Percentiles rank a stretch among this genome's conserved stretches.
These are phyloP conservation scores for Gymnoscopelus microlampas DNA, from an alignment of 2,797 vertebrate species.

Conservation along the genomic window DNA sequence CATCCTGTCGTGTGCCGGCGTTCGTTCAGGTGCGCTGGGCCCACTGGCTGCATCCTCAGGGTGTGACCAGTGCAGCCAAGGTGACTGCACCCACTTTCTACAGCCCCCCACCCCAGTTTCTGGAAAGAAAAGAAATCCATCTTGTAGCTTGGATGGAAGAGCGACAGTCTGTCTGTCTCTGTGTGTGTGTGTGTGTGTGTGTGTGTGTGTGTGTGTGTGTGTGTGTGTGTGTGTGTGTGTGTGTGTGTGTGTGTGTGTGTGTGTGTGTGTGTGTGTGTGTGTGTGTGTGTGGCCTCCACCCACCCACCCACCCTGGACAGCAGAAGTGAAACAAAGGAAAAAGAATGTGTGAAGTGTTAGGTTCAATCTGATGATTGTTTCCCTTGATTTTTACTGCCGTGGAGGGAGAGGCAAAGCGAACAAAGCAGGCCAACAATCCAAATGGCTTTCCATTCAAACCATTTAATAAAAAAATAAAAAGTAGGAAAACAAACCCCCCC, in stretches of 20 bases:
- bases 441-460: conserved; percentile 52
- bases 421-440: conserved; percentile 45
- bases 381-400: conserved; percentile 63
- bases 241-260: too few species aligned
- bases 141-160: conserved; percentile 30
- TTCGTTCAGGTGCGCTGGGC: conserved; percentile 85
- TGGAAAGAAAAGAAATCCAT: conserved; percentile 65
- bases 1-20: conserved; percentile 93
- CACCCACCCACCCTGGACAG: conserved; percentile 46
- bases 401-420: conserved; percentile 63
- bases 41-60: conserved; percentile 76
- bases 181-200: too few species aligned
- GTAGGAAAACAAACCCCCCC: conserved; percentile 42
- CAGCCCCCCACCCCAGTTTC: conserved; percentile 57
- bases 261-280: too few species aligned
- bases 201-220: too few species aligned
- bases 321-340: conserved; percentile 66
- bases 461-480: conserved; percentile 38
- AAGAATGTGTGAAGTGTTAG: conserved; percentile 54
- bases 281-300: not conserved
- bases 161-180: too few species aligned
- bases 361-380: conserved; percentile 69
- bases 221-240: too few species aligned
- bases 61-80: conserved; percentile 86
- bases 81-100: conserved; percentile 65